phyloP scores from a whole-genome alignment of 2,113 vertebrate genomes.

The Beaufortia kweichowensis region DNA sequence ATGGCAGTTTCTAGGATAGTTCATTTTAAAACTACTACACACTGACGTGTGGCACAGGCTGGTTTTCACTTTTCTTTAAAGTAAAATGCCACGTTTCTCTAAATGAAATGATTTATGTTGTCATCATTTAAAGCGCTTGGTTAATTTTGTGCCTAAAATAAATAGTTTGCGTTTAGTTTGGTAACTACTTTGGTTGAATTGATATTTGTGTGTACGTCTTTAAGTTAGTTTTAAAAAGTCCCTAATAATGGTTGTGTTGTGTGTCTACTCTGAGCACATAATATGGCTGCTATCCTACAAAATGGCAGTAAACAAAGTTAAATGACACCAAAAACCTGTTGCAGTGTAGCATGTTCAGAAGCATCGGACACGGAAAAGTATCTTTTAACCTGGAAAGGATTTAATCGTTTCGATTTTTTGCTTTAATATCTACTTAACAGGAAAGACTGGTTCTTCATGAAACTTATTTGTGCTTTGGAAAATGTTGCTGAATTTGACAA shows the following conservation, averaged over 20 bases:
- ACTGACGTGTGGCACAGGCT: background rate
- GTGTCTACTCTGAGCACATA: conserved; percentile 53
- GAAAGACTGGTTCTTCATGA: background rate
- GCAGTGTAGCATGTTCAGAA: conserved; percentile 24
- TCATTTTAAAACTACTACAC: background rate
- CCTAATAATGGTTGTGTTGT: background rate
- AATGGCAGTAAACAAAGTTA: conserved; percentile 68
- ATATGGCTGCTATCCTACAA: conserved; percentile 81
- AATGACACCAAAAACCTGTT: conserved; percentile 34
- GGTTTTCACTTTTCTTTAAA: no score
- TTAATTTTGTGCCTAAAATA: conserved; percentile 29
- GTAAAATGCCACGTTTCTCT: background rate
- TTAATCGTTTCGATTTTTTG: background rate
- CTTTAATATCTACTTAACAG: conserved; percentile 14
- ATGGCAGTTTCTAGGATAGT: background rate
- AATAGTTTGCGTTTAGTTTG: conserved; percentile 1
- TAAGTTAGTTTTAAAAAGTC: background rate
- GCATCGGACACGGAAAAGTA: conserved; percentile 1
- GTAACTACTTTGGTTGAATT: conserved; percentile 9
- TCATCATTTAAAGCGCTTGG: background rate
- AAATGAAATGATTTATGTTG: background rate
- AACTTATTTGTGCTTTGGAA: conserved; percentile 24
- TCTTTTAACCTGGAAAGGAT: background rate
- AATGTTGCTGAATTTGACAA: background rate
- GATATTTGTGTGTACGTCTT: background rate